Conservation (phyloP, 1,140 invertebrate genomes). For the Charaxes varanes region DNA sequence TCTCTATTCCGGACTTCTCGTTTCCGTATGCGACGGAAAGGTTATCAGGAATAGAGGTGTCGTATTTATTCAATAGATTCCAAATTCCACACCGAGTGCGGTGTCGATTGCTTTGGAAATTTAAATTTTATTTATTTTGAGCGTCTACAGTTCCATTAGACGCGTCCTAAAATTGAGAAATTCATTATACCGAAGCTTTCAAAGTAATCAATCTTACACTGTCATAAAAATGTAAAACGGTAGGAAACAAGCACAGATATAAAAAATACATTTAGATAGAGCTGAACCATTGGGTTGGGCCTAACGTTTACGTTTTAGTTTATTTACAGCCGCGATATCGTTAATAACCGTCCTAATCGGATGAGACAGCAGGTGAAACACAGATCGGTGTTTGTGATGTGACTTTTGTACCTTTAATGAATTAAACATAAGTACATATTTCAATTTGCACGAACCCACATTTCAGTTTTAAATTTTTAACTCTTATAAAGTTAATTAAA, state of each 20-base stretch:
- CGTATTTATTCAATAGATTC: constrained; percentile 1
- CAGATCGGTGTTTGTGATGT: constrained; percentile 19
- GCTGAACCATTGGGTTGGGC: constrained; percentile 36
- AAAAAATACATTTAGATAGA: constrained; percentile 60
- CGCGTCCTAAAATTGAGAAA: constrained; percentile 27
- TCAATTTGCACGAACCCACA: not conserved
- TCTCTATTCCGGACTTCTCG: constrained; percentile 20
- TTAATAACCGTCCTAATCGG: constrained; percentile 19
- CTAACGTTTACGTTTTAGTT: constrained; percentile 29
- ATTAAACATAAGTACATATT: constrained; percentile 5
- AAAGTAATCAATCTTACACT: constrained; percentile 36
- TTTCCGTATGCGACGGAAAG: constrained; percentile 9
- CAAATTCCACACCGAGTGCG: not conserved
- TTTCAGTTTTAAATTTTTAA: not conserved
- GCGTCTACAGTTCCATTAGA: constrained; percentile 26
- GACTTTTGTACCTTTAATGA: constrained; percentile 5
- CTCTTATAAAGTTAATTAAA: no score
- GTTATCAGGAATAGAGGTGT: constrained; percentile 3
- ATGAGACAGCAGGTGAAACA: constrained; percentile 25
- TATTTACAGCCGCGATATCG: constrained; percentile 29
- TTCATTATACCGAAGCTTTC: constrained; percentile 27
- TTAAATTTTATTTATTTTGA: constrained; percentile 12
- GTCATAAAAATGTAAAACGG: constrained; percentile 52
- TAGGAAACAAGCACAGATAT: constrained; percentile 43
- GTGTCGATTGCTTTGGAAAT: no score